Evolutionary conservation across 2,113 vertebrate species (phyloP).

Genomic region (Scatophagus argus): DNA sequence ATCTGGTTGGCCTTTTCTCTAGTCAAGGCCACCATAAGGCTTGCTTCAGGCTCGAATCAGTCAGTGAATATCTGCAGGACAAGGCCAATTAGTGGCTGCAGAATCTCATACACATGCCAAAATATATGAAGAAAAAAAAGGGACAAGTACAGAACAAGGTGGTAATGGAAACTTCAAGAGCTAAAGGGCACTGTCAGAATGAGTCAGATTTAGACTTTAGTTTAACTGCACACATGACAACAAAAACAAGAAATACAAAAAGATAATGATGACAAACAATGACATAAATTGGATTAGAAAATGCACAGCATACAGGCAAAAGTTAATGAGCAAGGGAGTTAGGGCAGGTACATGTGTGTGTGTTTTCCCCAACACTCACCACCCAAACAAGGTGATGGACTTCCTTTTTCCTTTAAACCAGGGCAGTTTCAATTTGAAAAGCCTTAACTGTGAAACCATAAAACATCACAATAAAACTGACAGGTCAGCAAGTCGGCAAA

Average conservation of each 20-base stretch:
- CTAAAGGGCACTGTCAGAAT: not conserved
- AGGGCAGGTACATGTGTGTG: not conserved
- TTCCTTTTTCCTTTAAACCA: constrained; percentile 32
- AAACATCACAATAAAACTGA: constrained; percentile 23
- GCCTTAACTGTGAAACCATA: constrained; percentile 20
- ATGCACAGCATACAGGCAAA: not conserved
- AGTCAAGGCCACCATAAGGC: constrained; percentile 12
- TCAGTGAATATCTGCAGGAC: constrained; percentile 12
- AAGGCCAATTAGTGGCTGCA: constrained; percentile 7
- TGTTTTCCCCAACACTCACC: not conserved
- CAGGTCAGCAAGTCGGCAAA: constrained; percentile 27
- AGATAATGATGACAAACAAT: not conserved
- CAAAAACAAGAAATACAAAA: not conserved
- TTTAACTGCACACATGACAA: not conserved
- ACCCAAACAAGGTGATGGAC: constrained; percentile 39
- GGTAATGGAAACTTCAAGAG: not conserved
- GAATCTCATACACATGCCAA: not conserved
- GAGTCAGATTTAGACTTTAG: not conserved
- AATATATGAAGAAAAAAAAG: constrained; percentile 1
- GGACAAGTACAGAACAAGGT: not conserved
- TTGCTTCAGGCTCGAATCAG: constrained; percentile 1
- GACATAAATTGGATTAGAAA: not conserved
- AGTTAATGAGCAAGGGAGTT: not conserved
- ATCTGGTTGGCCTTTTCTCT: constrained; percentile 5
- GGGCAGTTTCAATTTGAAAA: constrained; percentile 21